Conservation (phyloP, 2,888 invertebrate genomes). For the Bhutanitis thaidina region DNA sequence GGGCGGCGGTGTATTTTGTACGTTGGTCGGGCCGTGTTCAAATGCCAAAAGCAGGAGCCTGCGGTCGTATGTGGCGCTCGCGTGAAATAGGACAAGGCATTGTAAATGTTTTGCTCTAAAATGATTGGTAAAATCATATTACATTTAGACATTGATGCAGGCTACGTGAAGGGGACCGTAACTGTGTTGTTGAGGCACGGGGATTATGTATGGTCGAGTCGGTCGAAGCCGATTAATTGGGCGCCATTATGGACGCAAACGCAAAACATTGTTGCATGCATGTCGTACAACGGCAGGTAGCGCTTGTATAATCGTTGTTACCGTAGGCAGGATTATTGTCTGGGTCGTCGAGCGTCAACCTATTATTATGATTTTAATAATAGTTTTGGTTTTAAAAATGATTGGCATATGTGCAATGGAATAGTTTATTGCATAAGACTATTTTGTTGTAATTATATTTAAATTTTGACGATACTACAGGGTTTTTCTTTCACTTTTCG, state of each 20-base stretch:
- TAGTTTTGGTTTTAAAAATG: too few relatives aligned
- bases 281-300: constrained; percentile 22
- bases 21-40: constrained; percentile 49
- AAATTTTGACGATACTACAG: too few relatives aligned
- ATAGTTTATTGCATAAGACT: too few relatives aligned
- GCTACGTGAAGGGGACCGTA: constrained; percentile 33
- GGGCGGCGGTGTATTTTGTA: constrained; percentile 45
- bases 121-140: constrained; percentile 47
- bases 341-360: background rate
- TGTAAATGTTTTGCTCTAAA: constrained; percentile 44
- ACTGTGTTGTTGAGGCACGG: constrained; percentile 38
- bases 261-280: constrained; percentile 39
- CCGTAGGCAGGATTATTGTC: constrained; percentile 23
- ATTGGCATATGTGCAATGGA: too few relatives aligned
- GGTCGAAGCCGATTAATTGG: constrained; percentile 54
- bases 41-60: constrained; percentile 64
- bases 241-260: constrained; percentile 45
- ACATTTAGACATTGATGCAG: constrained; percentile 36
- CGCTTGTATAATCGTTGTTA: constrained; percentile 24
- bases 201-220: constrained; percentile 42
- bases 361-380: background rate
- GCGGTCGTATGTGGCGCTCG: constrained; percentile 47
- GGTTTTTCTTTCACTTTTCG: too few relatives aligned
- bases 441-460: too few relatives aligned
- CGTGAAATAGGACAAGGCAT: constrained; percentile 41